Evolutionary conservation across 2,888 invertebrate genomes (phyloP), one percentile per base, ranked within the genome.

Genomic region (Carterocephalus palaemon): DNA sequence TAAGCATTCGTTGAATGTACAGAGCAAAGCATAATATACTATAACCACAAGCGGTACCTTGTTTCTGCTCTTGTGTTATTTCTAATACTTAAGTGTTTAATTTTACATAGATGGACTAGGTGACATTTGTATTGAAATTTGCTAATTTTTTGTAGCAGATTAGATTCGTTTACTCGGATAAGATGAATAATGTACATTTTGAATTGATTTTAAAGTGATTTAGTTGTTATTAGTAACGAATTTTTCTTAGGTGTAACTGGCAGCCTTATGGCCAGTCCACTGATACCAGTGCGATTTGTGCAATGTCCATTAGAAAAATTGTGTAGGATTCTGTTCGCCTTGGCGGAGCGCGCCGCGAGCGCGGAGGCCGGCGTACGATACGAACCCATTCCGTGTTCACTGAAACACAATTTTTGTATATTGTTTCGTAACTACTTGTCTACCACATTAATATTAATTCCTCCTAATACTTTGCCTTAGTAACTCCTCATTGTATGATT

Each of bases 141-240:
- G 84, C 85, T 83, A 83, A 76, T 83, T 84, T 84, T 85, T 84
- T 80, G 77, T 85, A 85, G 85, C 85, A 85, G 84, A 77, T 83
- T 86, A 83, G 84, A 80, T 81, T 84, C 80, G 80, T 84, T 85
- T 83, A 84, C 75, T 75, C 70, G 68, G 60, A 67, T 82, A 82
- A 82, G 82, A 75, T 71, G 70, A 77, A 75, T 83, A 83, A 79
- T 85, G 85, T 86, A 86, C 81, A 85, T 85, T 85, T 83, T 82
- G 80, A 79, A 84, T 84, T 84, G 81, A 83, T 81, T 85, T 83
- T 81, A 83, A 85, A 78, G 85, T 85, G 85, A 86, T 84, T 84
- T 85, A 85, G 84, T 86, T 85, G 82, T 84, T 85, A 85, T 84
- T 85, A 82, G 85, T 82, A 73, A 78, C 70, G 84, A 86, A 84